Base-by-base conservation (phyloP, 2,888 invertebrate species). In the Thymelicus sylvestris region DNA sequence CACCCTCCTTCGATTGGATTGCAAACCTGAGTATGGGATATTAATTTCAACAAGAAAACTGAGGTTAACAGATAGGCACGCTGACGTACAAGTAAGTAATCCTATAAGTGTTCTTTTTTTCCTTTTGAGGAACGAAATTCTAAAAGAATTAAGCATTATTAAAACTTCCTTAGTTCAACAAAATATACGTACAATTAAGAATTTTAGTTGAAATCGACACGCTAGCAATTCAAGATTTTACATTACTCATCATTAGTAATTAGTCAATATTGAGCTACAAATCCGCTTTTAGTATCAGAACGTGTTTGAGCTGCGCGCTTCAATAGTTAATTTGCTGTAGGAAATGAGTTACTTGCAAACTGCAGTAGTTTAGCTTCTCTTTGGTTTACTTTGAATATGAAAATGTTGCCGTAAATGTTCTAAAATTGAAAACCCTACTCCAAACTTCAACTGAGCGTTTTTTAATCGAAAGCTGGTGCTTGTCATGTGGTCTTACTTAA, bases 241-340 rank as follows among this genome's bases (percentile, higher is more conserved):
- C 50, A 15, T 55, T 55, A 55, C 19, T 24, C 55, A 12, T 55
- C 38, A 39, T 39, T 61, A 64, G 38, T 52, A 64, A 52, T 64
- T 64, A 50, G 52, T 52, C 64, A 64, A 64, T 64, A 64, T 50
- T 64, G 31, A 64, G 39, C 38, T 52, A 15, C 64, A 15, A 64
- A 39, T 64, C 39, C 15, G 64, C 64, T 39, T 39, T 64, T 39
- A 38, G 64, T 15, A n/a, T 6, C 15, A 19, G 64, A 50, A 64
- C 50, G 47, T 62, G 63, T 63, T 63, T 48, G 48, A 63, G 63
- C 55, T 19, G 38, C 19, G 47, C 61, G 63, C 48, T 48, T 63
- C 63, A 63, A 63, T 48, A 31, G 63, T 63, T 63, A 63, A 48
- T 48, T 63, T 48, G 12, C 31, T 12, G 38, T 39, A 41, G 47